Evolutionary conservation across 1,140 invertebrate genomes (phyloP).

Genomic region (Stegodyphus dumicola): DNA sequence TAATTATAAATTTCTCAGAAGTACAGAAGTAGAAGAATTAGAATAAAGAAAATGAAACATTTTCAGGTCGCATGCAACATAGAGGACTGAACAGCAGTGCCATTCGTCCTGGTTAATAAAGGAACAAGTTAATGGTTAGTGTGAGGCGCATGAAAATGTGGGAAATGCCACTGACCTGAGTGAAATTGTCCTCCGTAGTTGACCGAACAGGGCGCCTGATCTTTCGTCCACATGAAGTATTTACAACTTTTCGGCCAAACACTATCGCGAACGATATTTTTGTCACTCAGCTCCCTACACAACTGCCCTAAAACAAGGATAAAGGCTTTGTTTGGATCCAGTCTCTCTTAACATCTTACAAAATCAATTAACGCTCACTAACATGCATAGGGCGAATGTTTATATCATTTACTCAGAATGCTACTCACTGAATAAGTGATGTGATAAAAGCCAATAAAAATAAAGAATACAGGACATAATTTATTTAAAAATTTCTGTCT

Average conservation of each 20-base stretch:
- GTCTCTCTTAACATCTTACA: slow-evolving; percentile 34
- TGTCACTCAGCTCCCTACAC: slow-evolving; percentile 59
- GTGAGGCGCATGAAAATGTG: slow-evolving; percentile 44
- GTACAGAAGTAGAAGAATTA: too few relatives aligned
- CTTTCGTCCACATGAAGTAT: slow-evolving; percentile 60
- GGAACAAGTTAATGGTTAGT: slow-evolving; percentile 18
- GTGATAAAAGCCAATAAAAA: too few relatives aligned
- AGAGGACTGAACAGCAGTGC: slow-evolving; percentile 10
- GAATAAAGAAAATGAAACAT: not conserved
- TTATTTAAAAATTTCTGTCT: too few relatives aligned
- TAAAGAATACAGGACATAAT: too few relatives aligned
- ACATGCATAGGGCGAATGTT: too few relatives aligned
- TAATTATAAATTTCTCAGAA: too few relatives aligned
- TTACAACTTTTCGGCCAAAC: slow-evolving; percentile 60
- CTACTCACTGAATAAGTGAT: too few relatives aligned
- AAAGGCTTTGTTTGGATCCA: slow-evolving; percentile 39
- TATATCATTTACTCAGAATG: too few relatives aligned
- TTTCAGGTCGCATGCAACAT: slow-evolving; percentile 22
- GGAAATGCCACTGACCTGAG: slow-evolving; percentile 53
- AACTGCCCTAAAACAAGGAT: slow-evolving; percentile 59
- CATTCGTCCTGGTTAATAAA: slow-evolving; percentile 15
- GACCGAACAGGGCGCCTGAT: slow-evolving; percentile 54
- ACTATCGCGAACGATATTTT: slow-evolving; percentile 59
- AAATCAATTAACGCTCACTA: not conserved
- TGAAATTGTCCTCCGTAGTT: slow-evolving; percentile 55